A percentile compares a stretch with the other conserved stretches of the same genome.
These are phyloP conservation scores for Resseliella maxima DNA, from an alignment of 2,888 invertebrate genomes.

Conservation along the genomic window DNA sequence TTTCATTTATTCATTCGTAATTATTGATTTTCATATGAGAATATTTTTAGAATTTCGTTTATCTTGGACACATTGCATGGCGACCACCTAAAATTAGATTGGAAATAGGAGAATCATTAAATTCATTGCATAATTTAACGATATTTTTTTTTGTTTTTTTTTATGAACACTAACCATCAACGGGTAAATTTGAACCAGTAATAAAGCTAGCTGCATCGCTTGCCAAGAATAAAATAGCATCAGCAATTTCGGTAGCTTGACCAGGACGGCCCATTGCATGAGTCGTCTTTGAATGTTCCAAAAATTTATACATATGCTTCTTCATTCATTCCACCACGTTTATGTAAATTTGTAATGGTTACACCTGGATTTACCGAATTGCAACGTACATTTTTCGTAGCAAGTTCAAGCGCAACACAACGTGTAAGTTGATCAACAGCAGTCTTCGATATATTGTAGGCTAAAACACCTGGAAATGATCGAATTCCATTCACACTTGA, in stretches of 20 bases:
- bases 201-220: slow-evolving; percentile 89
- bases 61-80: slow-evolving; percentile 93
- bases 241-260: slow-evolving; percentile 85
- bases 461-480: slow-evolving; percentile 89
- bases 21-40: too few relatives aligned
- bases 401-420: slow-evolving; percentile 89
- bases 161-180: slow-evolving; percentile 76
- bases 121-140: too few relatives aligned
- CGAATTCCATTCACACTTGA: slow-evolving; percentile 94
- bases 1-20: too few relatives aligned
- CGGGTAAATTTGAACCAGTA: slow-evolving; percentile 88
- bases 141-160: too few relatives aligned
- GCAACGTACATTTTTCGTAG: slow-evolving; percentile 79
- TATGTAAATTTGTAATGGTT: slow-evolving; percentile 87
- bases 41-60: slow-evolving; percentile 63
- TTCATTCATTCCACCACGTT: slow-evolving; percentile 84
- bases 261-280: slow-evolving; percentile 73
- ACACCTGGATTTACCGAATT: slow-evolving; percentile 96
- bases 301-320: slow-evolving; percentile 85
- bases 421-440: slow-evolving; percentile 95
- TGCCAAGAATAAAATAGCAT: slow-evolving; percentile 90
- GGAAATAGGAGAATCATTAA: too few relatives aligned
- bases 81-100: slow-evolving; percentile 71
- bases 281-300: slow-evolving; percentile 85
- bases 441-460: slow-evolving; percentile 94